Evolutionary conservation across 2,797 vertebrate species (phyloP).

Genomic region (Botia kubotai): DNA sequence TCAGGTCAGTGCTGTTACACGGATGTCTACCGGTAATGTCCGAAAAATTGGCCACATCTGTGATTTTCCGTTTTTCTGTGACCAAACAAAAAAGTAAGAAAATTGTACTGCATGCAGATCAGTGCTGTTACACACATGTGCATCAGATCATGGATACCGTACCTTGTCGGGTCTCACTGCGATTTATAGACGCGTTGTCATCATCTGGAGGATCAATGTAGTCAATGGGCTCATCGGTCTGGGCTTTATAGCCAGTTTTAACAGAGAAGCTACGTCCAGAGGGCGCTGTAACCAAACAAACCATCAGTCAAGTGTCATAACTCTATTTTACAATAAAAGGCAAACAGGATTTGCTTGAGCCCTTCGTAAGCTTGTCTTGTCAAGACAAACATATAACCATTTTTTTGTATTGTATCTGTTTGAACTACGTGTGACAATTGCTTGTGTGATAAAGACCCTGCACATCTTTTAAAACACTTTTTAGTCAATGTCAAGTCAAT

Average conservation of each 20-base stretch:
- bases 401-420: too few relatives aligned
- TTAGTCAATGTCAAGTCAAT: too few relatives aligned
- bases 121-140: neutral
- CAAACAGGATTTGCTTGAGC: neutral
- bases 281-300: slow-evolving; percentile 3
- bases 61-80: too few relatives aligned
- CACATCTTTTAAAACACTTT: too few relatives aligned
- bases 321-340: neutral
- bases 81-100: neutral
- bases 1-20: neutral
- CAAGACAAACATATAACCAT: neutral
- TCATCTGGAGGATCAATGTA: neutral
- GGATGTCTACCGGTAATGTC: too few relatives aligned
- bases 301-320: neutral
- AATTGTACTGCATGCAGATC: neutral
- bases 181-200: neutral
- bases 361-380: neutral
- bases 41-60: too few relatives aligned
- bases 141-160: neutral
- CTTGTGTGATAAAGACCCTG: neutral
- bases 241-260: neutral
- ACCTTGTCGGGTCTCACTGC: neutral
- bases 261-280: slow-evolving; percentile 1
- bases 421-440: neutral
- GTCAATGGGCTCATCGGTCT: slow-evolving; percentile 12